Evolutionary conservation across 2,888 invertebrate genomes (phyloP).

Genomic region (Mythimna pallens): DNA sequence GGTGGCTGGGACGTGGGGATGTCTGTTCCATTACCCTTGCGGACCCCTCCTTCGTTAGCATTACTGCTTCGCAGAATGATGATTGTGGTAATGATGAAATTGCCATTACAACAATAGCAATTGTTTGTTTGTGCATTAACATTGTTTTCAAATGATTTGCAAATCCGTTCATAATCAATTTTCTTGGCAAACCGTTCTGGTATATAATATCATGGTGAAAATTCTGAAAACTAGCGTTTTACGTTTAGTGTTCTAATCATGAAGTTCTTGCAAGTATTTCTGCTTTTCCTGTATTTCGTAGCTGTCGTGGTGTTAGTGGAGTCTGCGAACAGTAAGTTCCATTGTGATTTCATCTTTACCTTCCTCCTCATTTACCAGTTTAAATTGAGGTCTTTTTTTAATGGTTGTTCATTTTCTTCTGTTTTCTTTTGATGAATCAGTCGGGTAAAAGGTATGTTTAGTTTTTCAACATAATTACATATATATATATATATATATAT

Average conservation of each 20-base stretch:
- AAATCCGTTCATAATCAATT: constrained; percentile 15
- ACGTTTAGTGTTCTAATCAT: constrained; percentile 9
- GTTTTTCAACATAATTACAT: no score
- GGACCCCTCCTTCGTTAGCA: no score
- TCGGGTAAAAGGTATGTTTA: no score
- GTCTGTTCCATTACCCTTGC: no score
- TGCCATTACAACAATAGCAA: neutral
- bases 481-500: no score
- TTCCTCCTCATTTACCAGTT: no score
- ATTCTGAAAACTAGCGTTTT: neutral
- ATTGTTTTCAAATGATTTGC: constrained; percentile 13
- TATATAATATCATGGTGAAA: constrained; percentile 12
- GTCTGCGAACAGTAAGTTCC: neutral
- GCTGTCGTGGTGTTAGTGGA: constrained; percentile 8
- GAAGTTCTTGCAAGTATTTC: constrained; percentile 3
- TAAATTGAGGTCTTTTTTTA: no score
- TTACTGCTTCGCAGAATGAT: no score
- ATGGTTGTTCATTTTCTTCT: no score
- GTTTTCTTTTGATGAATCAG: no score
- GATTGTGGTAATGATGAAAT: neutral
- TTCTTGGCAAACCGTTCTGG: neutral
- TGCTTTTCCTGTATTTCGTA: neutral
- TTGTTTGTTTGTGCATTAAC: constrained; percentile 6
- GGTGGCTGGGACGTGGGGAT: no score
- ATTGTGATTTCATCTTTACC: neutral